Percentiles rank a stretch among this genome's conserved stretches.
These are phyloP conservation scores for Pyrocoelia pectoralis DNA, from an alignment of 2,888 invertebrate genomes.

Conservation along the genomic window DNA sequence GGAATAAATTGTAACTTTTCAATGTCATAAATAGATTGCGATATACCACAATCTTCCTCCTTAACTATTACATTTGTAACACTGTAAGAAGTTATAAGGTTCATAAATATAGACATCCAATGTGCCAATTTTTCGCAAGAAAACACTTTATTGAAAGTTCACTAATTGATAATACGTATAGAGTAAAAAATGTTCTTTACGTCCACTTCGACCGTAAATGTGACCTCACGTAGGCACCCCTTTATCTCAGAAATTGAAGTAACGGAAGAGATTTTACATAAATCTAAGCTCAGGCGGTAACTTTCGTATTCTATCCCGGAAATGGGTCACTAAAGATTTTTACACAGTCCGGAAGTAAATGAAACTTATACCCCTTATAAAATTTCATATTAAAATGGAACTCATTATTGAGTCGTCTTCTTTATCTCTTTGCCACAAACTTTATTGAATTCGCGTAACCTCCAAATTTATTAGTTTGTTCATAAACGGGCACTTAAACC, in stretches of 20 bases:
- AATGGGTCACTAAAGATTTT: slow-evolving; percentile 30
- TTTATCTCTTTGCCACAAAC: slow-evolving; percentile 13
- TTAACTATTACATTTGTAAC: neutral
- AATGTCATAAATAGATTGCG: too few relatives aligned
- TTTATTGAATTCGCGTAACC: neutral
- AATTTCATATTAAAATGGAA: slow-evolving; percentile 18
- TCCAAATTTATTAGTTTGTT: neutral
- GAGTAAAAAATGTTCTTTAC: slow-evolving; percentile 8
- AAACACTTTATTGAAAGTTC: neutral
- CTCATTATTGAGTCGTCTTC: slow-evolving; percentile 15
- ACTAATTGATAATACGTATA: slow-evolving; percentile 7
- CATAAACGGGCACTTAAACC: too few relatives aligned
- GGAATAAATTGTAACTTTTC: too few relatives aligned
- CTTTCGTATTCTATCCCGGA: slow-evolving; percentile 24
- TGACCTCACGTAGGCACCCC: slow-evolving; percentile 20
- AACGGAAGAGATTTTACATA: slow-evolving; percentile 31
- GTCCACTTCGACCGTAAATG: slow-evolving; percentile 15
- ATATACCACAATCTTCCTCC: too few relatives aligned
- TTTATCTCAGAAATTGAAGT: slow-evolving; percentile 29
- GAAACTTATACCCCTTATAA: slow-evolving; percentile 28
- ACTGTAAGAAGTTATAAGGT: neutral
- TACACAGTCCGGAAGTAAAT: slow-evolving; percentile 26
- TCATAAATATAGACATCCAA: neutral
- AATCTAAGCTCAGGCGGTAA: slow-evolving; percentile 26
- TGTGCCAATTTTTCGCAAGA: slow-evolving; percentile 5